These are phyloP conservation scores for Drosophila anomelani DNA, from an alignment of 2,888 invertebrate species.

Conservation along the genomic window DNA sequence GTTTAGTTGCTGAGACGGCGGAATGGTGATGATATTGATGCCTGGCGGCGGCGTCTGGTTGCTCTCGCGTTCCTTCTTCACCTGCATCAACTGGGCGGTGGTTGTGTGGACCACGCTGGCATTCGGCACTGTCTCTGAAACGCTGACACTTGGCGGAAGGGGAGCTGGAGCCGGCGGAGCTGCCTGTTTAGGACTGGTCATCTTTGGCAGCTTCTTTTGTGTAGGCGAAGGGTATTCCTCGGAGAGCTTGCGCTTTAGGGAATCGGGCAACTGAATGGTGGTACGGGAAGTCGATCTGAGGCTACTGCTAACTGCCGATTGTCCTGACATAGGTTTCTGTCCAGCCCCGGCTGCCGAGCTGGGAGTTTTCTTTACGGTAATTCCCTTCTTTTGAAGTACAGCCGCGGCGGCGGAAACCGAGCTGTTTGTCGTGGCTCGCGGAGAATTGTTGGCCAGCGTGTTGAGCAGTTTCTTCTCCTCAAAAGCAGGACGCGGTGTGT, in stretches of 20 bases:
- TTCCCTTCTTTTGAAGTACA: constrained; percentile 81
- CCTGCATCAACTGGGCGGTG: constrained; percentile 69
- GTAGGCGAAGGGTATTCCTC: constrained; percentile 59
- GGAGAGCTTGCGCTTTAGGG: constrained; percentile 79
- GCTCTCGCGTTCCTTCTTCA: constrained; percentile 77
- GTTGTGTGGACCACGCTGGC: constrained; percentile 66
- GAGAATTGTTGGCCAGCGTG: constrained; percentile 62
- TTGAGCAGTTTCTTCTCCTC: constrained; percentile 73
- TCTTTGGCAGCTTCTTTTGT: constrained; percentile 49
- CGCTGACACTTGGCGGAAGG: not conserved
- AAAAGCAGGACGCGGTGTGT: constrained; percentile 62
- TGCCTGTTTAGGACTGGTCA: constrained; percentile 48
- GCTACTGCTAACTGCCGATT: constrained; percentile 17
- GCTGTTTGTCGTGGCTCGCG: constrained; percentile 39
- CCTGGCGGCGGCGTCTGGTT: constrained; percentile 68
- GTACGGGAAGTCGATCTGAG: constrained; percentile 53
- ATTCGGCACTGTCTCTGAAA: constrained; percentile 43
- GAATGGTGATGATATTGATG: constrained; percentile 82
- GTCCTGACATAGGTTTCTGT: constrained; percentile 19
- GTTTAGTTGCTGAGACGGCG: constrained; percentile 67
- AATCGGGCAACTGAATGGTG: constrained; percentile 79
- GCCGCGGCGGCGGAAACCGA: constrained; percentile 65
- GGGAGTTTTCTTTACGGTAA: constrained; percentile 79
- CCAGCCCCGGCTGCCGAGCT: constrained; percentile 16
- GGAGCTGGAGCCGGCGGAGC: not conserved